Conservation (phyloP, 2,888 invertebrate genomes). For the Ceriagrion tenellum region DNA sequence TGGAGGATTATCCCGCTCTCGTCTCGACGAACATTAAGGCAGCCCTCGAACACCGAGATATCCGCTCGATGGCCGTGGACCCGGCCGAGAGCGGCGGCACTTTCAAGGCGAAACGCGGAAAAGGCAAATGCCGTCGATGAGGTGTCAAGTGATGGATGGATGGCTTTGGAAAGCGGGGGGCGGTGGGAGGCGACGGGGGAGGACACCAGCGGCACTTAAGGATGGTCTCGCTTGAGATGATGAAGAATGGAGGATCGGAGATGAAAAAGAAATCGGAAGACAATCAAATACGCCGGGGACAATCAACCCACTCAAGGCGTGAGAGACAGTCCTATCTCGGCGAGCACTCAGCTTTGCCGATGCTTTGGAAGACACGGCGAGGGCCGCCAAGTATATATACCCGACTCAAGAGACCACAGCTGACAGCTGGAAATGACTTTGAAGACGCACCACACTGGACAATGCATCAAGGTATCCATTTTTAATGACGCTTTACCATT, state of each 20-base stretch:
- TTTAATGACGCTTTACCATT: too few species aligned
- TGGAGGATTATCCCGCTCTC: background rate
- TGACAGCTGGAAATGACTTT: background rate
- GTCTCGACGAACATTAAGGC: background rate
- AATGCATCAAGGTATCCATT: background rate
- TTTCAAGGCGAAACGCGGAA: background rate
- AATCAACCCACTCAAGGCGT: background rate
- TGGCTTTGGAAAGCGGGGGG: background rate
- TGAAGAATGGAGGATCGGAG: background rate
- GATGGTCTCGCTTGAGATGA: background rate
- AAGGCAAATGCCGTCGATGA: constrained; percentile 9
- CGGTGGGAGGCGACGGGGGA: background rate
- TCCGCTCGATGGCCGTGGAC: background rate
- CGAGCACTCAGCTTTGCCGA: background rate
- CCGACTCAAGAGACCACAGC: background rate
- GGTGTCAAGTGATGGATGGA: constrained; percentile 1
- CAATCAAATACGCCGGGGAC: background rate
- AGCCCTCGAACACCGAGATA: background rate
- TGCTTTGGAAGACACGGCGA: background rate
- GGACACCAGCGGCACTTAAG: background rate
- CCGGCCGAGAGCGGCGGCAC: background rate
- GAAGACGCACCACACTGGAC: background rate
- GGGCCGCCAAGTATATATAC: background rate
- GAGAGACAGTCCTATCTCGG: background rate
- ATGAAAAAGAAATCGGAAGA: background rate